A percentile compares a stretch with the other conserved stretches of the same genome.
These are phyloP conservation scores for Syngnathus typhle DNA, from an alignment of 2,113 vertebrate genomes.

Conservation along the genomic window DNA sequence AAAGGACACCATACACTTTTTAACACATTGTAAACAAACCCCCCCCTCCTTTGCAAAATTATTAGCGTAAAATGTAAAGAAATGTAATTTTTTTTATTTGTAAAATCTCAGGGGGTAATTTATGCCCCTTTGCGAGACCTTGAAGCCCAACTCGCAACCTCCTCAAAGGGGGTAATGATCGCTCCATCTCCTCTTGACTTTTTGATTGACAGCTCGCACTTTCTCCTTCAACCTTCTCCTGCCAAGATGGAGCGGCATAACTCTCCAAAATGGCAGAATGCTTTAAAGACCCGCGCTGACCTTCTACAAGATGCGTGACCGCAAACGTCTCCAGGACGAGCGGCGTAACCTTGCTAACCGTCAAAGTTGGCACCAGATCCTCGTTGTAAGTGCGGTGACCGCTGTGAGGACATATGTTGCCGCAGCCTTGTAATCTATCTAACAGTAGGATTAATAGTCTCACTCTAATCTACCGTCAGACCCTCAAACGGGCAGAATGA, in stretches of 20 bases:
- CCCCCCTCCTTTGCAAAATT: too few relatives aligned
- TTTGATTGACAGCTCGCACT: slow-evolving; percentile 19
- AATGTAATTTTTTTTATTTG: background rate
- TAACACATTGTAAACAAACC: too few relatives aligned
- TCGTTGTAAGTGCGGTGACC: slow-evolving; percentile 30
- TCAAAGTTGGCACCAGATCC: slow-evolving; percentile 24
- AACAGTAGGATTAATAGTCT: slow-evolving; percentile 45
- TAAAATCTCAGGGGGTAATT: background rate
- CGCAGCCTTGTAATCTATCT: slow-evolving; percentile 42
- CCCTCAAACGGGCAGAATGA: slow-evolving; percentile 21
- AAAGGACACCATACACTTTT: background rate
- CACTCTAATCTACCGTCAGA: slow-evolving; percentile 48
- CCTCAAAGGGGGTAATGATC: background rate
- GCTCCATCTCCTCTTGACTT: slow-evolving; percentile 31
- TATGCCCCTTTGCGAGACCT: background rate
- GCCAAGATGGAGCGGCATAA: background rate
- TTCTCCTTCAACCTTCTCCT: slow-evolving; percentile 22
- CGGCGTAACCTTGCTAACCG: slow-evolving; percentile 11
- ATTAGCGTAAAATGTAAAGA: too few relatives aligned
- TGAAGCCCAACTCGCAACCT: background rate
- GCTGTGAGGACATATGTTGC: slow-evolving; percentile 45
- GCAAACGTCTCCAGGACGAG: slow-evolving; percentile 11
- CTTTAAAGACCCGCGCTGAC: background rate
- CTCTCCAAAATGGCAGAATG: background rate
- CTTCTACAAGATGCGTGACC: slow-evolving; percentile 1